Percentiles rank a stretch among this genome's conserved stretches.
These are phyloP conservation scores for Amazona guildingii DNA, from an alignment of 2,113 vertebrate genomes.

Conservation along the genomic window DNA sequence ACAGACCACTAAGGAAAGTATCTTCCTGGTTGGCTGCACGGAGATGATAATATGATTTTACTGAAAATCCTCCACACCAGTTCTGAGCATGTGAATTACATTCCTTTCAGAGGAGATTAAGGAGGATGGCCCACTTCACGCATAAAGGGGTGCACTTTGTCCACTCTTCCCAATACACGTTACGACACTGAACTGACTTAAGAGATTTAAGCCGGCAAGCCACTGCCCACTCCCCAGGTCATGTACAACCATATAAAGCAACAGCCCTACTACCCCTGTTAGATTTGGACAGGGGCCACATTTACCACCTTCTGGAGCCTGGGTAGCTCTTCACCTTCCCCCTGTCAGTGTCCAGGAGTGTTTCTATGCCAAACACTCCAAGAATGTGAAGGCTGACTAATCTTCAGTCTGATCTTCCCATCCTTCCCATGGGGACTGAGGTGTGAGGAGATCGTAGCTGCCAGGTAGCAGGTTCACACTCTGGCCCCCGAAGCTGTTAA, in stretches of 20 bases:
- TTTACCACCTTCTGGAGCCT: slow-evolving; percentile 13
- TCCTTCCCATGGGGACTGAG: neutral
- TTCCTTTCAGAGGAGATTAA: neutral
- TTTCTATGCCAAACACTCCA: slow-evolving; percentile 49
- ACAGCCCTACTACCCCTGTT: neutral
- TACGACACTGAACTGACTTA: neutral
- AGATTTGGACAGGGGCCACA: neutral
- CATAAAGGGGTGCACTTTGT: neutral
- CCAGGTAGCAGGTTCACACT: neutral
- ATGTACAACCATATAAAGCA: slow-evolving; percentile 5
- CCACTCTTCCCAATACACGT: neutral
- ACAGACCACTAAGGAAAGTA: neutral
- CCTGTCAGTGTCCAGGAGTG: slow-evolving; percentile 47
- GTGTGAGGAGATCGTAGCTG: neutral
- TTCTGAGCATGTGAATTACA: neutral
- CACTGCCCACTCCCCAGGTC: neutral
- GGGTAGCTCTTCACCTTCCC: neutral
- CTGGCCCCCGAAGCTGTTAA: neutral
- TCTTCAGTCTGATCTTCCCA: slow-evolving; percentile 25
- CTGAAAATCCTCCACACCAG: neutral
- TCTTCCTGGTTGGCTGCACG: neutral
- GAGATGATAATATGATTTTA: neutral
- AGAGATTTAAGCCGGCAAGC: neutral
- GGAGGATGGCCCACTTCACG: neutral
- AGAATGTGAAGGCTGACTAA: slow-evolving; percentile 25